A percentile compares a stretch with the other conserved stretches of the same genome.
Evolutionary conservation across 2,888 invertebrate genomes (phyloP).

Genomic region (Polyommatus iphigenia): DNA sequence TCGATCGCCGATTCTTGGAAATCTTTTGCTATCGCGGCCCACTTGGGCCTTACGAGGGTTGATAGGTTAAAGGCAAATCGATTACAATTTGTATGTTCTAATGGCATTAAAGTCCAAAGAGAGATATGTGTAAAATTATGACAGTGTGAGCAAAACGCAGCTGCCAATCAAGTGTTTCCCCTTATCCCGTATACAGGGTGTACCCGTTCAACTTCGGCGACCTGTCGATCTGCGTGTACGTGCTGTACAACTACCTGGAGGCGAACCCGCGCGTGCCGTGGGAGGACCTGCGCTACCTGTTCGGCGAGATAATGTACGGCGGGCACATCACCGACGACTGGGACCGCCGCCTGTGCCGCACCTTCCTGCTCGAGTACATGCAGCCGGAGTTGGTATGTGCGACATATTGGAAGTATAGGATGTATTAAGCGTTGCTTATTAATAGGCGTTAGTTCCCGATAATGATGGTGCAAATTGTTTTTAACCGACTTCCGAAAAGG

Average conservation of each 20-base stretch:
- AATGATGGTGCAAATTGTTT: too few relatives aligned
- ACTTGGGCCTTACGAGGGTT: too few relatives aligned
- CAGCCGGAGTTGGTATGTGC: constrained; percentile 86
- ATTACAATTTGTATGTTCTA: too few relatives aligned
- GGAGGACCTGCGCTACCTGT: constrained; percentile 96
- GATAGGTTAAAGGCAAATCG: too few relatives aligned
- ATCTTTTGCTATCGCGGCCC: too few relatives aligned
- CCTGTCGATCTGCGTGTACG: constrained; percentile 94
- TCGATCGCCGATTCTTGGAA: too few relatives aligned
- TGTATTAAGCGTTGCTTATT: too few relatives aligned
- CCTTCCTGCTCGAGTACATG: constrained; percentile 93
- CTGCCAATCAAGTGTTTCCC: neutral
- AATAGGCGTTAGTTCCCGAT: too few relatives aligned
- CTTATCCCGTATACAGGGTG: constrained; percentile 57
- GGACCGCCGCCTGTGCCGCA: constrained; percentile 93
- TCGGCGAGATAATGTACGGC: constrained; percentile 98
- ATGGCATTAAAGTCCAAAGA: too few relatives aligned
- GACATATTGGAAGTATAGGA: neutral
- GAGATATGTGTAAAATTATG: too few relatives aligned
- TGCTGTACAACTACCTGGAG: constrained; percentile 94
- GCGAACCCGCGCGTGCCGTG: constrained; percentile 93
- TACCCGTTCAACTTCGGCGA: constrained; percentile 93
- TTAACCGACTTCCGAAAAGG: too few relatives aligned
- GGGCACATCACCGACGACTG: constrained; percentile 98
- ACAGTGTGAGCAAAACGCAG: too few relatives aligned